Percentiles rank a stretch among this genome's conserved stretches.
phyloP scores from a whole-genome alignment of 1,140 invertebrate genomes.

The Drosophila tristis region DNA sequence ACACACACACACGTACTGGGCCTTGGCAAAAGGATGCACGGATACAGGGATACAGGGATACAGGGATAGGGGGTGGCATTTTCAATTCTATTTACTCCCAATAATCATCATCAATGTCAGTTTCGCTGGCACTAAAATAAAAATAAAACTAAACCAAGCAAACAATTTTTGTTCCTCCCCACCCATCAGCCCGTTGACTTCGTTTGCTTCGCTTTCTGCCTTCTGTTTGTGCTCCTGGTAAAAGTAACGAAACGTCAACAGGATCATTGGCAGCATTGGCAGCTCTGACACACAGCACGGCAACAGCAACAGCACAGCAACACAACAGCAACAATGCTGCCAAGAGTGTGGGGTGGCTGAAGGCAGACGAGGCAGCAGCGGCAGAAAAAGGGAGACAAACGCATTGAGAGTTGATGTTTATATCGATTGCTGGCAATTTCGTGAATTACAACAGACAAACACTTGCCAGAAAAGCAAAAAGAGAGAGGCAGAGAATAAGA shows the following conservation, averaged over 20 bases:
- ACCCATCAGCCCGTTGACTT: not conserved
- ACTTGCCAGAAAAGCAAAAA: slow-evolving; percentile 13
- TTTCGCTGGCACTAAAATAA: slow-evolving; percentile 74
- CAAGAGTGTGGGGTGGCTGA: slow-evolving; percentile 12
- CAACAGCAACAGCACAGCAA: slow-evolving; percentile 29
- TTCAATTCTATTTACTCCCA: slow-evolving; percentile 84
- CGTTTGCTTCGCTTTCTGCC: too few species aligned
- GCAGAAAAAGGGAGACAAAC: slow-evolving; percentile 24
- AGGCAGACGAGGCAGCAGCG: not conserved
- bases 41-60: slow-evolving; percentile 3
- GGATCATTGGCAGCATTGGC: slow-evolving; percentile 73
- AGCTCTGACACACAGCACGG: slow-evolving; percentile 11
- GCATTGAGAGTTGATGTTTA: slow-evolving; percentile 78
- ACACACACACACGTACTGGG: slow-evolving; percentile 40
- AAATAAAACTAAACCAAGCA: slow-evolving; percentile 53
- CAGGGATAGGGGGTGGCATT: slow-evolving; percentile 52
- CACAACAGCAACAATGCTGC: slow-evolving; percentile 1
- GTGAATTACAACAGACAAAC: slow-evolving; percentile 68
- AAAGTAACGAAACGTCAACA: slow-evolving; percentile 59
- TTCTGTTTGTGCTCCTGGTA: slow-evolving; percentile 3
- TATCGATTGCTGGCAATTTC: slow-evolving; percentile 80
- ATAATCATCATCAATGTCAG: slow-evolving; percentile 84
- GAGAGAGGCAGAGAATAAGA: not conserved
- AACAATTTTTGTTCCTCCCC: slow-evolving; percentile 44
- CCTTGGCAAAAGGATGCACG: slow-evolving; percentile 24